Evolutionary conservation across 1,140 invertebrate species (phyloP).

Genomic region (Chelonus insularis): DNA sequence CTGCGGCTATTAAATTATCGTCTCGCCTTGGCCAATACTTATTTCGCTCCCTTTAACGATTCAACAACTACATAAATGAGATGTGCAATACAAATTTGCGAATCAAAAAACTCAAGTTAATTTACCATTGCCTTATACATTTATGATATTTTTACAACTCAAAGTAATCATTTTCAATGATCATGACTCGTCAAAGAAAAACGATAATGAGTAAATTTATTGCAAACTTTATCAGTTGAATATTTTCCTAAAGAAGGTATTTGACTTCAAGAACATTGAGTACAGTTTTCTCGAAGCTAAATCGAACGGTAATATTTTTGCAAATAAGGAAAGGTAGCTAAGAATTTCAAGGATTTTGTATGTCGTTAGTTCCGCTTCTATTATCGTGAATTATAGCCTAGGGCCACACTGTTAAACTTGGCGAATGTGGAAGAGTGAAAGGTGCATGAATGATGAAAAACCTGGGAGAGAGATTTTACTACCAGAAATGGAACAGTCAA

Average conservation of each 20-base stretch:
- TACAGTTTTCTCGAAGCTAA: background rate
- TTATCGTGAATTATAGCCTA: slow-evolving; percentile 14
- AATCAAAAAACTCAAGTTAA: slow-evolving; percentile 12
- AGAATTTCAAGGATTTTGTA: slow-evolving; percentile 6
- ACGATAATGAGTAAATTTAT: no score
- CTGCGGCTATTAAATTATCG: slow-evolving; percentile 51
- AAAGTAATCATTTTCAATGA: background rate
- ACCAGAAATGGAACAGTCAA: slow-evolving; percentile 18
- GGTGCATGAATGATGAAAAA: background rate
- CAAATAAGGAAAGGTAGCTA: slow-evolving; percentile 1
- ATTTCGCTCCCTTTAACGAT: slow-evolving; percentile 17
- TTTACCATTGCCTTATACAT: slow-evolving; percentile 6
- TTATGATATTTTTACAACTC: background rate
- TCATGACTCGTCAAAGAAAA: no score
- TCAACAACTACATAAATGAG: slow-evolving; percentile 16
- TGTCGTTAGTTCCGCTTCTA: slow-evolving; percentile 4
- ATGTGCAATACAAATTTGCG: slow-evolving; percentile 20
- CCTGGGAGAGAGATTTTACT: background rate
- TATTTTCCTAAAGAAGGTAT: no score
- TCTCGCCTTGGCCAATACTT: slow-evolving; percentile 28
- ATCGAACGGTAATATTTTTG: background rate
- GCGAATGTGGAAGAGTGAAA: slow-evolving; percentile 16
- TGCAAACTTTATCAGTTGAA: no score
- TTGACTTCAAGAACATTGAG: background rate
- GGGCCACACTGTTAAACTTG: background rate